Evolutionary conservation across 2,797 vertebrate genomes (phyloP).

Genomic region (Pipistrellus pipistrellus): DNA sequence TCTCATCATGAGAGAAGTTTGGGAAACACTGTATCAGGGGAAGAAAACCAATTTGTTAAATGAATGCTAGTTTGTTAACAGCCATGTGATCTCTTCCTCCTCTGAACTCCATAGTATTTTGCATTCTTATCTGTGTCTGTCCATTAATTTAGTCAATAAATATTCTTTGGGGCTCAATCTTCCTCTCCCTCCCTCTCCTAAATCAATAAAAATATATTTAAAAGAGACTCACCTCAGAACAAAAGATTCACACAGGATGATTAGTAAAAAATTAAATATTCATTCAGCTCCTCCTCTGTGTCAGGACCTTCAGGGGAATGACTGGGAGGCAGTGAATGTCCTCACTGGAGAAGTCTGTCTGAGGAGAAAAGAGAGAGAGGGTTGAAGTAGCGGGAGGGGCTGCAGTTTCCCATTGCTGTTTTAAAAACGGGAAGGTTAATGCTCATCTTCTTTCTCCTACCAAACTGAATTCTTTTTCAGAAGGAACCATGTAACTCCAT

Average conservation of each 20-base stretch:
- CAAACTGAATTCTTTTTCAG: conserved; percentile 34
- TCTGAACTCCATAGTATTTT: not conserved
- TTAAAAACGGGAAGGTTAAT: not conserved
- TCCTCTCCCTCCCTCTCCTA: too few relatives aligned
- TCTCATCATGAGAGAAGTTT: too few relatives aligned
- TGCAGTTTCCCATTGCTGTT: not conserved
- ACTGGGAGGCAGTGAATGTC: not conserved
- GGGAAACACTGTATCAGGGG: too few relatives aligned
- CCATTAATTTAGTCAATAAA: not conserved
- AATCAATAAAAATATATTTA: too few relatives aligned
- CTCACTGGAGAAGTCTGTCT: not conserved
- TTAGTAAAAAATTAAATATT: not conserved
- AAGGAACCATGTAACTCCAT: not conserved
- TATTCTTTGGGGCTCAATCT: too few relatives aligned
- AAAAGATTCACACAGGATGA: too few relatives aligned
- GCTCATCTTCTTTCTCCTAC: not conserved
- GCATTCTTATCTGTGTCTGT: not conserved
- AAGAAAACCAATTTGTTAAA: conserved; percentile 23
- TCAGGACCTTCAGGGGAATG: not conserved
- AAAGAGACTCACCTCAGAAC: too few relatives aligned
- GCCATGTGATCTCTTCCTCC: not conserved
- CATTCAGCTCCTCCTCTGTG: not conserved
- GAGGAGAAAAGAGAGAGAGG: not conserved
- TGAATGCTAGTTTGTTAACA: conserved; percentile 19
- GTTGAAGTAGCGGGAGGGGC: not conserved